Conservation (phyloP, 2,113 vertebrate genomes). For the Oxyruncus cristatus region DNA sequence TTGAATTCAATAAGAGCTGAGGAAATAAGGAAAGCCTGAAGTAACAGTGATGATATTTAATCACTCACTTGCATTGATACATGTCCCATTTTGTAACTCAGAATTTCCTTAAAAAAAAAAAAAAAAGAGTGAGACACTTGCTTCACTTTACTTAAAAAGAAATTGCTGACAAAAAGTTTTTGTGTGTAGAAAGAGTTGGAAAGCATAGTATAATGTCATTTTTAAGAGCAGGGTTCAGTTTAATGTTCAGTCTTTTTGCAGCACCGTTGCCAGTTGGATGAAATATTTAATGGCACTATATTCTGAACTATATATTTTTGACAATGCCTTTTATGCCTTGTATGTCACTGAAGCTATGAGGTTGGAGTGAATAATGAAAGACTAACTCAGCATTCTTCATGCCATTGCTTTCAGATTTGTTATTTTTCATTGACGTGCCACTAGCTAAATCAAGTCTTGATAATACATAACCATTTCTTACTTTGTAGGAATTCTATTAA, state of each 20-base stretch:
- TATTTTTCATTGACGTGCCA: conserved; percentile 32
- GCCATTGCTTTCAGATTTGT: not conserved
- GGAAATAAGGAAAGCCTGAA: not conserved
- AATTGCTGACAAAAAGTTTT: conserved; percentile 9
- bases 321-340: conserved; percentile 55
- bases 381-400: conserved; percentile 21
- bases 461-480: conserved; percentile 26
- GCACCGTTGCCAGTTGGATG: not conserved
- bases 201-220: not conserved
- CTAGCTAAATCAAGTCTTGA: conserved; percentile 44
- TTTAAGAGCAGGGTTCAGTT: not conserved
- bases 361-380: conserved; percentile 53
- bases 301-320: conserved; percentile 34
- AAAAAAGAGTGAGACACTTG: not conserved
- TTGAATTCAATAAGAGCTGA: not conserved
- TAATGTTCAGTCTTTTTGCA: not conserved
- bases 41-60: not conserved
- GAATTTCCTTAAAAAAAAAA: not conserved
- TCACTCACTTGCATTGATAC: not conserved
- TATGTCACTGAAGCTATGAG: conserved; percentile 32
- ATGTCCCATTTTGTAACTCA: not conserved
- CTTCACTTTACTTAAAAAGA: not conserved
- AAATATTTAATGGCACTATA: conserved; percentile 39
- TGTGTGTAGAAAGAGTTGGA: not conserved
- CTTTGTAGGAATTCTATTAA: conserved; percentile 49